Conservation (phyloP, 2,113 vertebrate genomes). For the Micronisus gabar region DNA sequence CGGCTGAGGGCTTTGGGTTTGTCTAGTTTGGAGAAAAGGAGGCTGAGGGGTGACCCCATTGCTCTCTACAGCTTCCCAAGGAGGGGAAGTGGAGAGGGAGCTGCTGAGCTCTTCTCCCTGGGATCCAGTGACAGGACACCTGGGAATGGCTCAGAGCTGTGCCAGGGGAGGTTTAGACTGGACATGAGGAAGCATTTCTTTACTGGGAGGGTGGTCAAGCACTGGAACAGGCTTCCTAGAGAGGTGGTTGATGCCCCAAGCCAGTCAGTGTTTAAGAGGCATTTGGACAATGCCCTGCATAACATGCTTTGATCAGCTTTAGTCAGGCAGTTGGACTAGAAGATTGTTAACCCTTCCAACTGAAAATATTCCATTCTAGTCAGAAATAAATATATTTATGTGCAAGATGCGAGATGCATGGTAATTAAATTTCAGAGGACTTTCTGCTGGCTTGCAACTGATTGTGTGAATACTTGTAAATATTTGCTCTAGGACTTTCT, state of each 20-base stretch:
- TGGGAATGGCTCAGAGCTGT: background rate
- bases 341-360: too few relatives aligned
- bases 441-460: background rate
- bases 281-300: background rate
- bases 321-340: background rate
- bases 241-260: background rate
- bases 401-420: background rate
- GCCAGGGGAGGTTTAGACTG: background rate
- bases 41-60: background rate
- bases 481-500: background rate
- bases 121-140: rapidly evolving
- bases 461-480: background rate
- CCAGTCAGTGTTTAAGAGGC: background rate
- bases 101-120: background rate
- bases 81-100: background rate
- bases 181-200: too few relatives aligned
- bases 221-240: background rate
- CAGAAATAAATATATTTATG: background rate
- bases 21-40: background rate
- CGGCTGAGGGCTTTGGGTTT: background rate
- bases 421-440: background rate
- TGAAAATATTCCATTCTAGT: background rate
- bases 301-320: background rate
- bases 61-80: too few relatives aligned
- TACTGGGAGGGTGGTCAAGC: background rate